phyloP scores from a whole-genome alignment of 2,797 vertebrate genomes.

The Gobio occitaniae region DNA sequence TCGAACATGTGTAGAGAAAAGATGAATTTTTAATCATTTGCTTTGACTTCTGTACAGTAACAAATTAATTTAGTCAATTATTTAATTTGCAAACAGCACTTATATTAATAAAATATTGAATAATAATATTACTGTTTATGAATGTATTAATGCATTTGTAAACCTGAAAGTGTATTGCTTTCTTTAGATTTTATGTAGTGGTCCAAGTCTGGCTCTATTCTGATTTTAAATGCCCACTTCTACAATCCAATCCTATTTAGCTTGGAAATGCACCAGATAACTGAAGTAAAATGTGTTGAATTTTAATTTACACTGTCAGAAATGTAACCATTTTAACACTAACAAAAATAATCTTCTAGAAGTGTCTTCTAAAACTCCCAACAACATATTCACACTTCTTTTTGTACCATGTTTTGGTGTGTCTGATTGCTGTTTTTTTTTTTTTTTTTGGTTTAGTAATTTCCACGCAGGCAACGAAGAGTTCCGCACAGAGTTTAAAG shows the following conservation, averaged over 20 bases:
- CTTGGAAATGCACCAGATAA: no score
- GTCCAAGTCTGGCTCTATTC: neutral
- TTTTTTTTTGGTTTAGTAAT: slow-evolving; percentile 72
- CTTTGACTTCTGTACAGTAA: neutral
- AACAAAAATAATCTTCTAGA: neutral
- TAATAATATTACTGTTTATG: neutral
- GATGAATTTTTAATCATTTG: neutral
- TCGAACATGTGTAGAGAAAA: neutral
- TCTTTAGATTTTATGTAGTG: neutral
- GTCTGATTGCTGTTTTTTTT: slow-evolving; percentile 16
- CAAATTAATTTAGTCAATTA: neutral
- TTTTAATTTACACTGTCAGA: no score
- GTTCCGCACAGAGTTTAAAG: slow-evolving; percentile 93
- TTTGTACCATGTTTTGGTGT: slow-evolving; percentile 12
- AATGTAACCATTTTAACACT: neutral
- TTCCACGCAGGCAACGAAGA: slow-evolving; percentile 87
- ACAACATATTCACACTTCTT: slow-evolving; percentile 12
- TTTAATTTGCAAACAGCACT: neutral
- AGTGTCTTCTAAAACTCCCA: neutral
- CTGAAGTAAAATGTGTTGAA: no score
- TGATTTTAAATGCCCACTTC: neutral
- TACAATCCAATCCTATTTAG: neutral
- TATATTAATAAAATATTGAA: neutral
- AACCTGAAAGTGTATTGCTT: neutral
- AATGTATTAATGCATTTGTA: neutral